Base-by-base conservation (phyloP, 2,888 invertebrate genomes). In the Venusia cambrica region DNA sequence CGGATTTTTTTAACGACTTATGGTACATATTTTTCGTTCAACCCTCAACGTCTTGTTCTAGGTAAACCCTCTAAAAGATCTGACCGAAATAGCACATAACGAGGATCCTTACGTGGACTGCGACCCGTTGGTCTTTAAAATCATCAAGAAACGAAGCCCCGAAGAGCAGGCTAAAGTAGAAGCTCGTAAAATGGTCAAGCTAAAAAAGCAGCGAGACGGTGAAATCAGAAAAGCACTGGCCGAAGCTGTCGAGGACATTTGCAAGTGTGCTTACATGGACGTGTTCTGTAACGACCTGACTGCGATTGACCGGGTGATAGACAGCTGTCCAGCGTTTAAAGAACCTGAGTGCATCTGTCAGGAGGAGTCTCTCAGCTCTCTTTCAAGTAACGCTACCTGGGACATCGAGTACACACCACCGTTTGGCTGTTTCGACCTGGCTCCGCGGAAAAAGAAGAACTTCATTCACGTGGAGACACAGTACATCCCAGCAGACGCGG, bases 331-430 rank as follows among this genome's bases (percentile, higher is more conserved):
- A 15, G 76, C 80, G 0, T 87, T 85, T 17, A 80, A 79, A 38
- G 85, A 83, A 12, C 84, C 85, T 0, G 79, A 72, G 0, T 87
- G 87, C 31, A 34, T 83, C 5, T 87, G 87, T 24, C 53, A 72
- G 21, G 74, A 70, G 6, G 79, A 83, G 47, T 83, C 83, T 0
- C 35, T 84, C 6, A 83, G 84, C 44, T 83, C 84, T 4, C 43
- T 84, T 1, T 88, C 89, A 0, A 88, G 89, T 31, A 91, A 92
- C 40, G 90, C 90, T 1, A 92, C 92, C 35, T 88, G 92, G 71
- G 92, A 92, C 53, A 91, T 92, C 18, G 92, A 92, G 39, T 92
- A 92, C 30, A 92, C 92, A 0, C 92, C 92, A 1, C 92, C 92
- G 0, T 92, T 91, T 19, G 92, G 91, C 0, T 84, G 92, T 17